Evolutionary conservation across 2,888 invertebrate species (phyloP).

Genomic region (Leucoptera coffeella): DNA sequence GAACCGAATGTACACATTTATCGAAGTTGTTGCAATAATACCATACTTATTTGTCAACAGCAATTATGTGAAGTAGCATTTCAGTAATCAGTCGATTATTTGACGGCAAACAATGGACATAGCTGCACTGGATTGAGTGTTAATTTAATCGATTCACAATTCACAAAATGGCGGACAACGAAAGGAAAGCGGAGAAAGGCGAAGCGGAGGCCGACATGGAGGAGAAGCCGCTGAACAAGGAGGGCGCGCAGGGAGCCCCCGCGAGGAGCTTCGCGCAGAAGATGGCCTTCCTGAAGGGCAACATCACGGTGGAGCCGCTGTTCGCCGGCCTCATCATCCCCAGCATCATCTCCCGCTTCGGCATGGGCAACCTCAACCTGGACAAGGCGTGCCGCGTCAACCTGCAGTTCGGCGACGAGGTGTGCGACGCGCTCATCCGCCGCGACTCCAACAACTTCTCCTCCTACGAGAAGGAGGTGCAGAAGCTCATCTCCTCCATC

Average conservation of each 20-base stretch:
- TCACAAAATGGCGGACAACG: neutral
- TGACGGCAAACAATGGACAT: too few relatives aligned
- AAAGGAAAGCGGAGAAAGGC: slow-evolving; percentile 7
- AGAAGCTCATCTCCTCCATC: slow-evolving; percentile 50
- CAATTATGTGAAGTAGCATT: too few relatives aligned
- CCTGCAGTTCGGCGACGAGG: slow-evolving; percentile 21
- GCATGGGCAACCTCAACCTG: slow-evolving; percentile 48
- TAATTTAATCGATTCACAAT: too few relatives aligned
- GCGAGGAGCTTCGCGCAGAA: slow-evolving; percentile 26
- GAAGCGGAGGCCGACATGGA: slow-evolving; percentile 14
- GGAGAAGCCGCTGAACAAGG: slow-evolving; percentile 28
- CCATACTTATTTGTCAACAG: too few relatives aligned
- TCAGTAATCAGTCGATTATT: too few relatives aligned
- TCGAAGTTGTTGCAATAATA: too few relatives aligned
- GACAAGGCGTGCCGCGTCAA: slow-evolving; percentile 42
- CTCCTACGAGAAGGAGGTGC: slow-evolving; percentile 51
- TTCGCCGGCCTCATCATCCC: slow-evolving; percentile 66
- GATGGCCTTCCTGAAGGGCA: slow-evolving; percentile 23
- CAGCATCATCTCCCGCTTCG: slow-evolving; percentile 61
- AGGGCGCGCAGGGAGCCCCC: slow-evolving; percentile 14
- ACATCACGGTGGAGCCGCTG: slow-evolving; percentile 69
- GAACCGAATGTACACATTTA: too few relatives aligned
- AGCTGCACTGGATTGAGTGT: too few relatives aligned
- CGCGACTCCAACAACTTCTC: slow-evolving; percentile 35
- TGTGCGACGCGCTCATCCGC: slow-evolving; percentile 28